Conservation (phyloP, 2,888 invertebrate species). For the Ormyrus pomaceus region DNA sequence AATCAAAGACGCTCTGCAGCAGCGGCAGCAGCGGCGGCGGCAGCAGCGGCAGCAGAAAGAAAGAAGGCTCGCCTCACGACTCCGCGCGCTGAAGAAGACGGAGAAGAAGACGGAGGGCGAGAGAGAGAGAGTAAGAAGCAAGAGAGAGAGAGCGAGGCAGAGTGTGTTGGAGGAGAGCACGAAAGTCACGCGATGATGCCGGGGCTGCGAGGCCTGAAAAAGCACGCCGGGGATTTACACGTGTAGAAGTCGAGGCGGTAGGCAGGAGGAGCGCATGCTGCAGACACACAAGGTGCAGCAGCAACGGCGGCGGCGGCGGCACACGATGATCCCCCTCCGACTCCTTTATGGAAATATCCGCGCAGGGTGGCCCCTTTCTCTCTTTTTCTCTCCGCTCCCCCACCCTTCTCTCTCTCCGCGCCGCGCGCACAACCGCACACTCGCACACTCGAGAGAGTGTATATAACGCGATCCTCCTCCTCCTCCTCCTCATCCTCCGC, state of each 20-base stretch:
- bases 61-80: background rate
- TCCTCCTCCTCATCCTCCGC: background rate
- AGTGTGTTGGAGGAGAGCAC: background rate
- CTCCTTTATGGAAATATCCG: slow-evolving; percentile 51
- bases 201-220: slow-evolving; percentile 3
- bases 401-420: background rate
- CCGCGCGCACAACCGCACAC: background rate
- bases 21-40: too few species aligned
- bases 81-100: slow-evolving; percentile 1
- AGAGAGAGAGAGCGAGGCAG: slow-evolving; percentile 5
- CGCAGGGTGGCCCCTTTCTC: slow-evolving; percentile 45
- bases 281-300: slow-evolving; percentile 40
- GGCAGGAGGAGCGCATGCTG: background rate
- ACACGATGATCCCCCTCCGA: slow-evolving; percentile 29
- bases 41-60: too few species aligned
- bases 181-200: background rate
- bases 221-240: slow-evolving; percentile 47
- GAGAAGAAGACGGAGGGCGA: slow-evolving; percentile 30
- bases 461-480: background rate
- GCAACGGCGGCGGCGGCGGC: background rate
- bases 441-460: background rate
- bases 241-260: slow-evolving; percentile 27
- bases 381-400: slow-evolving; percentile 7
- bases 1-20: too few species aligned
- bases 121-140: slow-evolving; percentile 14